Evolutionary conservation across 1,140 invertebrate species (phyloP), one percentile per base, ranked within the genome.

Genomic region (Drosophila seguyi): DNA sequence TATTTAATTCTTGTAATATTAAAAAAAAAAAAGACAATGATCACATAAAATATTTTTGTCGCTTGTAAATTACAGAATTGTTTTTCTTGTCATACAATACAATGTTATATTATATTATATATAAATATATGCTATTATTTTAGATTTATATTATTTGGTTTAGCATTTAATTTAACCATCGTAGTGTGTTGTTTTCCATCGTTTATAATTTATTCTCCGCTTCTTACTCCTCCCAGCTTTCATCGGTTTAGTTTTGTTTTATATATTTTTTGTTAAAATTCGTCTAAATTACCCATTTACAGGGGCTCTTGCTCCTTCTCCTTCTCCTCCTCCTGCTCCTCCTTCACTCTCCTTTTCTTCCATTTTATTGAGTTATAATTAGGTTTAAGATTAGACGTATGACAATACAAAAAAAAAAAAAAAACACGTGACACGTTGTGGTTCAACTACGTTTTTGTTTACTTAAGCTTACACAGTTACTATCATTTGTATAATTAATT

Each of bases 1-100:
- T 87, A 87, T 87, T 87, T 87, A 87, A 88, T 87, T 87, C 79
- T 87, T 84, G 84, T 87, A 87, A 87, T 87, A 87, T 87, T 85
- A n/a, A n/a, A n/a, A 80, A 87, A 88, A 87, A 86, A 87, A 87
- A 87, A 81, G 77, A 88, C 85, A 88, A 88, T 88, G 85, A 88
- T 88, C 85, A 88, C 85, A 88, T 88, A 88, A 88, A 88, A 88
- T 90, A 90, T 90, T 85, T 90, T 85, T 53, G 45, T 72, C 66
- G 67, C 13, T 66, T 73, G 74, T 90, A 90, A 90, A 90, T 90
- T 88, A 88, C 84, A 90, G 81, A 90, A 88, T 84, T 78, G 31
- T 58, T 61, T 66, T 88, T 81, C 48, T 81, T 85, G 82, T 86
- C 81, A 82, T 82, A 86, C 82, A 86, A 84, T 88, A 86, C 81